These are phyloP conservation scores for Tragelaphus buxtoni DNA, from an alignment of 2,113 vertebrate species.

Conservation along the genomic window DNA sequence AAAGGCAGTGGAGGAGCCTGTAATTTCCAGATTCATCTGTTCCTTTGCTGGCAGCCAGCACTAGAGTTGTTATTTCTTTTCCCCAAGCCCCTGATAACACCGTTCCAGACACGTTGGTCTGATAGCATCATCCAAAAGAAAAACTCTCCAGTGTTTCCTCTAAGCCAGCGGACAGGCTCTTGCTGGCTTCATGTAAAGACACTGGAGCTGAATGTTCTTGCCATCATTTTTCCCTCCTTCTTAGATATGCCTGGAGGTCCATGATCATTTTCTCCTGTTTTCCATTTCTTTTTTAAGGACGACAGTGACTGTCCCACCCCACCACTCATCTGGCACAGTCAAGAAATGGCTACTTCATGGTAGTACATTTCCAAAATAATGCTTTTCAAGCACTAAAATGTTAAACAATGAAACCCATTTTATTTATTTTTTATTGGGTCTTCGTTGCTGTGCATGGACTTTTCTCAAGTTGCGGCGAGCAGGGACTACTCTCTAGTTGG, in stretches of 20 bases:
- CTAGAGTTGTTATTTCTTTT: slow-evolving; percentile 5
- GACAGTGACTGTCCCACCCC: not conserved
- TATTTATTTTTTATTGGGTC: not conserved
- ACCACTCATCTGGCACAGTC: not conserved
- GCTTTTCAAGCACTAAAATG: not conserved
- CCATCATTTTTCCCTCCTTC: not conserved
- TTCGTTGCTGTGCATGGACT: not conserved
- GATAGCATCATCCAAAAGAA: not conserved
- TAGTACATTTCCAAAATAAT: not conserved
- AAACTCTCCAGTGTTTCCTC: not conserved
- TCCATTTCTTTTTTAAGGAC: not conserved
- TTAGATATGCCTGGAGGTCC: not conserved
- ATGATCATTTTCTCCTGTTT: rapidly evolving
- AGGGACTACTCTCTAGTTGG: not conserved
- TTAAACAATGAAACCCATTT: not conserved
- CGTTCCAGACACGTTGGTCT: not conserved
- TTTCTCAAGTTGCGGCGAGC: not conserved
- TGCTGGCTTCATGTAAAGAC: not conserved
- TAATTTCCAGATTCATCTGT: slow-evolving; percentile 48
- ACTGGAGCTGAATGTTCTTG: rapidly evolving
- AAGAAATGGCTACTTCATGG: not conserved
- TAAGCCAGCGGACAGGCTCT: not conserved
- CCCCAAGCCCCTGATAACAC: not conserved
- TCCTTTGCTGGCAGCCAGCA: slow-evolving; percentile 38
- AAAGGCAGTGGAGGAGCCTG: slow-evolving; percentile 27